phyloP scores from a whole-genome alignment of 2,797 vertebrate species.

The Anguilla anguilla region DNA sequence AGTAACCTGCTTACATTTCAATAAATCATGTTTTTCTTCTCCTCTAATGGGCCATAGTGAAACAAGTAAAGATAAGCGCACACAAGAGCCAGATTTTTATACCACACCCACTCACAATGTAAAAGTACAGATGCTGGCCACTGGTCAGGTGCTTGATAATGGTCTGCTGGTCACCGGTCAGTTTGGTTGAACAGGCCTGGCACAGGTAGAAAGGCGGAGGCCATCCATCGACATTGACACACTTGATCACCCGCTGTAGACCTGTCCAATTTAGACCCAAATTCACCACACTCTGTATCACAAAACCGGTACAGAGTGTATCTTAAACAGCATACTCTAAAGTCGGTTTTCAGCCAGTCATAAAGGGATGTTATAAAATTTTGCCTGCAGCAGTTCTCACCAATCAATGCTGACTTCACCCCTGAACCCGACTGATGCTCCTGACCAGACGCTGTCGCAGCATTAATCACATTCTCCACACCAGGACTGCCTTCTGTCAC shows the following conservation, averaged over 20 bases:
- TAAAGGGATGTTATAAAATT: background rate
- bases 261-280: conserved; percentile 50
- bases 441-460: background rate
- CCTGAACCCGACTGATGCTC: background rate
- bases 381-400: background rate
- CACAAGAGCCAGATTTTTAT: background rate
- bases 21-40: background rate
- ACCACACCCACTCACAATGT: conserved; percentile 57
- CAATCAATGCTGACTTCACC: background rate
- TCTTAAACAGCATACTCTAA: background rate
- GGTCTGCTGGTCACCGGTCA: conserved; percentile 42
- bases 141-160: conserved; percentile 60
- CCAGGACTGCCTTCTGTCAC: background rate
- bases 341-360: background rate
- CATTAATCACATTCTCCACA: background rate
- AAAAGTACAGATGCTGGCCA: conserved; percentile 59
- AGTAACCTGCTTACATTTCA: background rate
- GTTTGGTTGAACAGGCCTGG: conserved; percentile 65
- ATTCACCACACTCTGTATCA: background rate
- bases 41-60: background rate
- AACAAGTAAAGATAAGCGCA: background rate
- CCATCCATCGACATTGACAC: conserved; percentile 53
- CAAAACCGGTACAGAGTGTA: background rate
- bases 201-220: conserved; percentile 60
- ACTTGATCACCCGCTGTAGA: conserved; percentile 61